Evolutionary conservation across 2,797 vertebrate species (phyloP), one percentile per base, ranked within the genome.

Genomic region (Platyrinchus mystaceus): DNA sequence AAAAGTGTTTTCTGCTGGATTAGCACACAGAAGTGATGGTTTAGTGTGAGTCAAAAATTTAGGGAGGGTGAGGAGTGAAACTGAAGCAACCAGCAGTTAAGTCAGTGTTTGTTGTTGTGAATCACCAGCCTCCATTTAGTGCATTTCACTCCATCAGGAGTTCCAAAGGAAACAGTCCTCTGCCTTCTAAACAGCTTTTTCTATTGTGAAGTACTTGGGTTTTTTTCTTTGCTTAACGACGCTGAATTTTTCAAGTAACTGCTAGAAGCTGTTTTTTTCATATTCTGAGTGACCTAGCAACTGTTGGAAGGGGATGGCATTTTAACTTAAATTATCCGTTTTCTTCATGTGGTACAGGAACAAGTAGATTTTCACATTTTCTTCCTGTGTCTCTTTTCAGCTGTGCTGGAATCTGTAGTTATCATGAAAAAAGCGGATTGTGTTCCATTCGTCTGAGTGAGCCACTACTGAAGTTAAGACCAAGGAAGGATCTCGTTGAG

Each of bases 361-460:
- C 3, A 37, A 76, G 7, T 17, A 52, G 32, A 37, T 77, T 59
- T 75, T 67, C 1, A 2, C 22, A 1, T 50, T 90, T 79, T 84
- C 37, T 81, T 69, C 75, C 34, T 34, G 7, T 55, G 24, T 94
- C 76, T 86, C 67, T 93, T 55, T 96, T 47, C 81, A 99, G 99
- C 46, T 99, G 98, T 97, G 99, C 99, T 16, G 99, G 99, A 15
- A 95, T 99, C 56, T 99, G 99, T 94, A 98, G 97, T 1, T 99
- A 99, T 17, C 99, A 99, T 90, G 98, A 98, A 19, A 97, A 93
- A 70, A 98, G 99, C 26, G 99, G 99, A 17, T 97, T 99, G 96
- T 99, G 99, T 89, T 99, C 99, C 4, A 99, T 99, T 96, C 98
- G 99, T 41, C 98, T 99, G 84, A 99, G 99, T 71, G 99, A 99